Base-by-base conservation (phyloP, 1,140 invertebrate genomes). In the Lutraria rhynchaena region DNA sequence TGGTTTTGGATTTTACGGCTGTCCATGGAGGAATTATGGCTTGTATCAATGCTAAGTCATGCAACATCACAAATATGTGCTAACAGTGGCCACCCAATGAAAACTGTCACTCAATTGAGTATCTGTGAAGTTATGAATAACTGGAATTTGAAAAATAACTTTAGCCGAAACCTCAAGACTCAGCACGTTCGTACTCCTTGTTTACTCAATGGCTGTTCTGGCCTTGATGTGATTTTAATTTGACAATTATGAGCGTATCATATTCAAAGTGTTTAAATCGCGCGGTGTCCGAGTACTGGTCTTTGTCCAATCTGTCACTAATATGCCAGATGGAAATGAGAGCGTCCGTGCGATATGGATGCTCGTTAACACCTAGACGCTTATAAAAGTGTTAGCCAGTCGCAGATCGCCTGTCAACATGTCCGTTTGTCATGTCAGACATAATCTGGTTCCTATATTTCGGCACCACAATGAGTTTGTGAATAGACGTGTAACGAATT, bases 241-340 rank as follows among this genome's bases (percentile, higher is more conserved):
- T 80, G 76, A 80, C 76, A 80, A 80, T 80, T 80, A 80, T 57
- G 31, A 60, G 63, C 63, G 46, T 80, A 80, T 80, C 76, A 80
- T 80, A 15, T 80, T 67, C 49, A 67, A 44, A 41, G 24, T 27
- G 61, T 51, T 44, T 58, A 53, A 22, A 57, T 55, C 33, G 17
- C 58, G 41, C 41, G 31, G 51, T 80, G 76, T 69, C 65, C 76
- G 65, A 67, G 46, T 49, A 37, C 29, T 58, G 65, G 53, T 58
- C 53, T 65, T 70, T 80, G 63, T 80, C 65, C 65, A 55, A 60
- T 9, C 63, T 80, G 76, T 80, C 76, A 80, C 61, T 63, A 53
- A 49, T 22, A 46, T 80, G 76, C 63, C 76, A 80, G 41, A 33
- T 58, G 35, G 63, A 60, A 57, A 49, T 46, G 49, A 55, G 41